phyloP scores from a whole-genome alignment of 1,140 invertebrate genomes.

The Arion vulgaris region DNA sequence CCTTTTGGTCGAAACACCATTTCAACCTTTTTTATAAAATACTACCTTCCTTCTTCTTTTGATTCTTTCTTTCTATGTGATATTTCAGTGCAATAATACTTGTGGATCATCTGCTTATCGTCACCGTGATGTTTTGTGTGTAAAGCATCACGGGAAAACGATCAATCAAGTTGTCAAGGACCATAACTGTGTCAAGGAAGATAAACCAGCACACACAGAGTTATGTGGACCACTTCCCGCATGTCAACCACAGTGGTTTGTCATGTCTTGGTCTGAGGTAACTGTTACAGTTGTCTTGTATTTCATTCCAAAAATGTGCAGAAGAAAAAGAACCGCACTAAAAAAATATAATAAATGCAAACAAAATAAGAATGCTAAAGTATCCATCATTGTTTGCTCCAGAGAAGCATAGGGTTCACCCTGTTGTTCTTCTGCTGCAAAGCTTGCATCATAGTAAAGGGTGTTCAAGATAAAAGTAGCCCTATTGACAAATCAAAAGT shows the following conservation, averaged over 20 bases:
- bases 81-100: conserved; percentile 56
- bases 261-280: conserved; percentile 68
- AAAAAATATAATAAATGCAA: neutral
- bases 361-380: neutral
- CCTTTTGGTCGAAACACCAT: too few species aligned
- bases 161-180: conserved; percentile 58
- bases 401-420: too few species aligned
- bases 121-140: conserved; percentile 64
- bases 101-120: conserved; percentile 55
- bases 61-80: too few species aligned
- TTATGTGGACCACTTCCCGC: conserved; percentile 52
- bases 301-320: neutral
- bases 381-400: too few species aligned
- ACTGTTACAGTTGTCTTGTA: neutral
- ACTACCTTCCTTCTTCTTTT: too few species aligned
- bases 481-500: too few species aligned
- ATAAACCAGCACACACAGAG: conserved; percentile 55
- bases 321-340: neutral
- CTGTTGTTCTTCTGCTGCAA: too few species aligned
- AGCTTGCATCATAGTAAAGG: too few species aligned
- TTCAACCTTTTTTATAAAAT: too few species aligned
- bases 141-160: conserved; percentile 58
- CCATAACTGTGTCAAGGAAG: conserved; percentile 58
- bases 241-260: conserved; percentile 66
- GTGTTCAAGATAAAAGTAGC: too few species aligned